phyloP scores from a whole-genome alignment of 1,140 invertebrate species.

The Apis florea region DNA sequence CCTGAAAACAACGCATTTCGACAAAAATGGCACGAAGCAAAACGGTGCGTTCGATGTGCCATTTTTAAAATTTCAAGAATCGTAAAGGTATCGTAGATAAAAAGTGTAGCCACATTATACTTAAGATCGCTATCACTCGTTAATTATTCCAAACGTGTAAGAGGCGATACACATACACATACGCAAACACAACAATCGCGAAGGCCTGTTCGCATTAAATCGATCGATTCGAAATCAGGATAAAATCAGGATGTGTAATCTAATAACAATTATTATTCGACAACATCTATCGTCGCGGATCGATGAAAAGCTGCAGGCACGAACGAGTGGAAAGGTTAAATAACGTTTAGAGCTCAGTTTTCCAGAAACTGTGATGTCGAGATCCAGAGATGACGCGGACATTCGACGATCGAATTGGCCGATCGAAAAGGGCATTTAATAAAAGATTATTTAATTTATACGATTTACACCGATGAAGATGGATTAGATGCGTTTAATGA shows the following conservation, averaged over 20 bases:
- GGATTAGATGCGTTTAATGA: too few species aligned
- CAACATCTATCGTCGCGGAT: slow-evolving; percentile 36
- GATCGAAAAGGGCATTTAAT: too few species aligned
- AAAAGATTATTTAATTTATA: too few species aligned
- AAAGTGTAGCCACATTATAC: neutral
- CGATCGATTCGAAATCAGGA: slow-evolving; percentile 1
- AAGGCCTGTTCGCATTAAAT: slow-evolving; percentile 6
- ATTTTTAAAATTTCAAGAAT: neutral
- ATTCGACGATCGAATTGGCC: neutral
- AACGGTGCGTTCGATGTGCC: neutral
- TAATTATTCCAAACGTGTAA: slow-evolving; percentile 9
- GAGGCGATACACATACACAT: neutral
- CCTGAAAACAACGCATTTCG: too few species aligned
- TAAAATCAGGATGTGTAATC: slow-evolving; percentile 11
- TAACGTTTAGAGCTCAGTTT: neutral
- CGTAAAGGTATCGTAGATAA: too few species aligned
- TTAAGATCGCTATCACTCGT: slow-evolving; percentile 3
- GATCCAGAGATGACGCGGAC: too few species aligned
- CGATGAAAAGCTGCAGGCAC: slow-evolving; percentile 22
- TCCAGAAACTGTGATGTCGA: neutral
- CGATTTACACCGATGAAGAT: too few species aligned
- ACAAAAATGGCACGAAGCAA: too few species aligned
- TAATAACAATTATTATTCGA: slow-evolving; percentile 16
- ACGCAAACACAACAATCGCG: neutral
- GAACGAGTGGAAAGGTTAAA: slow-evolving; percentile 7